These are phyloP conservation scores for Hipparchia sbordonii DNA, from an alignment of 2,888 invertebrate species.

Conservation along the genomic window DNA sequence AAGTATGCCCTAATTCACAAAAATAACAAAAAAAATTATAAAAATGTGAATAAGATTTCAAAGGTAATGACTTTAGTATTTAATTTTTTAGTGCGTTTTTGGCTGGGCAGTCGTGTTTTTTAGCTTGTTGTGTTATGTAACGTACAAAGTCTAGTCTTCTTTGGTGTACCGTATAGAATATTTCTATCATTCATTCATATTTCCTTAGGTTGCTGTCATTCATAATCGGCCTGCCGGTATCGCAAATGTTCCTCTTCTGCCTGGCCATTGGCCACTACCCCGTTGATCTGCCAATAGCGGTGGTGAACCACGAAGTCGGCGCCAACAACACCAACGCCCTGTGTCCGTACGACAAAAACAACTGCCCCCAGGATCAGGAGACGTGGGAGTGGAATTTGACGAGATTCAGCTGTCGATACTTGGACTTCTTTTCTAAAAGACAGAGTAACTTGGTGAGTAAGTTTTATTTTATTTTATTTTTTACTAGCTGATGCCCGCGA, in stretches of 20 bases:
- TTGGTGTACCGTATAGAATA: too few relatives aligned
- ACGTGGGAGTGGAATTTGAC: slow-evolving; percentile 81
- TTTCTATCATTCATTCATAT: slow-evolving; percentile 3
- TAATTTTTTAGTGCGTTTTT: too few relatives aligned
- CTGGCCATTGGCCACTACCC: slow-evolving; percentile 95
- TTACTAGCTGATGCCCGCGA: too few relatives aligned
- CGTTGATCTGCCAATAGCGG: slow-evolving; percentile 87
- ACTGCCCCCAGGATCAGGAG: slow-evolving; percentile 77
- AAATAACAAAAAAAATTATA: too few relatives aligned
- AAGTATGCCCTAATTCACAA: too few relatives aligned
- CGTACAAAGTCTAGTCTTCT: too few relatives aligned
- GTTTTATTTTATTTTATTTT: too few relatives aligned
- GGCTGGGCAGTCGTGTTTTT: too few relatives aligned
- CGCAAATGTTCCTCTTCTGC: slow-evolving; percentile 94
- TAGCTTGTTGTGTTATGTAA: too few relatives aligned
- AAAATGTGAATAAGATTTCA: too few relatives aligned
- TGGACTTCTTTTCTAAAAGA: slow-evolving; percentile 86
- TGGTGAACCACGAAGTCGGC: slow-evolving; percentile 90
- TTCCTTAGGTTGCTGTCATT: slow-evolving; percentile 88
- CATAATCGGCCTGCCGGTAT: slow-evolving; percentile 92
- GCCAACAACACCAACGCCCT: slow-evolving; percentile 71
- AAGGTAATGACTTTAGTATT: too few relatives aligned
- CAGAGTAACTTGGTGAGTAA: slow-evolving; percentile 86
- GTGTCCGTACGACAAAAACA: slow-evolving; percentile 71
- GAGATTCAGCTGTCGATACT: slow-evolving; percentile 89